Conservation (phyloP, 2,888 invertebrate genomes). For the Scaeva pyrastri region DNA sequence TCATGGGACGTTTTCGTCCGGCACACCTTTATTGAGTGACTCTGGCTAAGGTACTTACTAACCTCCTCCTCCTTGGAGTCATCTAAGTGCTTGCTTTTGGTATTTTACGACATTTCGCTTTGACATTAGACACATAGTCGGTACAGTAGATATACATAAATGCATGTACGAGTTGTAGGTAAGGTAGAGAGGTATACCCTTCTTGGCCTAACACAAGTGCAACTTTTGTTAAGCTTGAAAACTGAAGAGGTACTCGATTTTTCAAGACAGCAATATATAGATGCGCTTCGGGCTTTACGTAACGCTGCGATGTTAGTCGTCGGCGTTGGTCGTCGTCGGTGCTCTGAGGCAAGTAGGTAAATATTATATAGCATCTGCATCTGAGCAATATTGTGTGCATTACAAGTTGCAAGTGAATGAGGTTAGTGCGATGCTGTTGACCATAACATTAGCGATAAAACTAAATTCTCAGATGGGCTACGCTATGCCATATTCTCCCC, state of each 20-base stretch:
- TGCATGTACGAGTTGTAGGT: too few species aligned
- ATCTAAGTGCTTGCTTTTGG: conserved; percentile 53
- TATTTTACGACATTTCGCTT: conserved; percentile 74
- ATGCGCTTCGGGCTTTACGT: conserved; percentile 53
- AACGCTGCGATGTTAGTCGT: conserved; percentile 41
- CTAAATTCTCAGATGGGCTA: conserved; percentile 51
- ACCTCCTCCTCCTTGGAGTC: conserved; percentile 9
- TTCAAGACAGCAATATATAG: conserved; percentile 10
- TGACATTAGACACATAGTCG: conserved; percentile 62
- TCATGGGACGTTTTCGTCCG: not conserved
- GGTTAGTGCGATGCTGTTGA: conserved; percentile 73
- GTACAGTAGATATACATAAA: too few species aligned
- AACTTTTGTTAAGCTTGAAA: conserved; percentile 14
- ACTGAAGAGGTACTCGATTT: conserved; percentile 17
- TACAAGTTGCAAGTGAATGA: conserved; percentile 53
- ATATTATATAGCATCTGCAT: conserved; percentile 35
- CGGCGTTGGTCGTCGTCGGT: not conserved
- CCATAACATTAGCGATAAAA: conserved; percentile 73
- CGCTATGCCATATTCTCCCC: conserved; percentile 34
- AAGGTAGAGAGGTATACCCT: conserved; percentile 17
- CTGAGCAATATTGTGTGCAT: conserved; percentile 27
- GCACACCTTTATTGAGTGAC: conserved; percentile 56
- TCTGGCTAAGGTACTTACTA: not conserved
- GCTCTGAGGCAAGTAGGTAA: conserved; percentile 37
- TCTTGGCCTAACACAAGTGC: conserved; percentile 36